Percentiles rank a stretch among this genome's conserved stretches.
These are phyloP conservation scores for Nebria salina DNA, from an alignment of 2,888 invertebrate genomes.

Conservation along the genomic window DNA sequence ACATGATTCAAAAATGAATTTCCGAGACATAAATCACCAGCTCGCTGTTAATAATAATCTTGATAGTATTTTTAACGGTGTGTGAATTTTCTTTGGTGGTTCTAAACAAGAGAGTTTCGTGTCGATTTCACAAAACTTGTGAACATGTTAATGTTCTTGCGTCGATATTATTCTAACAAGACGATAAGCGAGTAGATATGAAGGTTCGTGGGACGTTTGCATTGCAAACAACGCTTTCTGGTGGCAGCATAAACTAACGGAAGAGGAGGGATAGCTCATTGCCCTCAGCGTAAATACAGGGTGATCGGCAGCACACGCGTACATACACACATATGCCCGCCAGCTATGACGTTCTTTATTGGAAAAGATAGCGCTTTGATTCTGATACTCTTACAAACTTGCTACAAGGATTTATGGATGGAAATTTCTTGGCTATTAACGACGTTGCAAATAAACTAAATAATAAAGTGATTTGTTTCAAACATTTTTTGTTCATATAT, in stretches of 20 bases:
- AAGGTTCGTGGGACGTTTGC: slow-evolving; percentile 5
- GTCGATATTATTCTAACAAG: slow-evolving; percentile 45
- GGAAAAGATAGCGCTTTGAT: slow-evolving; percentile 43
- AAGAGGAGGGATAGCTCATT: slow-evolving; percentile 19
- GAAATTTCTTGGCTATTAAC: not conserved
- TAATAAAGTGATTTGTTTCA: not conserved
- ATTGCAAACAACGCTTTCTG: not conserved
- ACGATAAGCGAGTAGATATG: slow-evolving; percentile 43
- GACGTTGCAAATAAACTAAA: not conserved
- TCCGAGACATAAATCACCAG: not conserved
- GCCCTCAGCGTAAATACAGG: slow-evolving; percentile 20
- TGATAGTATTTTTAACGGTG: not conserved
- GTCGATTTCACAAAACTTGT: slow-evolving; percentile 5
- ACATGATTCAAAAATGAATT: not conserved
- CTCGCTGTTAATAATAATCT: not conserved
- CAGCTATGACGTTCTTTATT: slow-evolving; percentile 38
- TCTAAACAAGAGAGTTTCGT: not conserved
- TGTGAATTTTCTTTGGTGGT: not conserved
- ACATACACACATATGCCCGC: slow-evolving; percentile 13
- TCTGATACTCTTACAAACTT: slow-evolving; percentile 5
- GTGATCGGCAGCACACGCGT: slow-evolving; percentile 10
- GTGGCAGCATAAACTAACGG: slow-evolving; percentile 1
- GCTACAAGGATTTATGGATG: slow-evolving; percentile 10
- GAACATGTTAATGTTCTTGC: slow-evolving; percentile 40
- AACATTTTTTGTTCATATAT: not conserved